Conservation (phyloP, 2,113 vertebrate genomes). For the Tamias sibiricus region DNA sequence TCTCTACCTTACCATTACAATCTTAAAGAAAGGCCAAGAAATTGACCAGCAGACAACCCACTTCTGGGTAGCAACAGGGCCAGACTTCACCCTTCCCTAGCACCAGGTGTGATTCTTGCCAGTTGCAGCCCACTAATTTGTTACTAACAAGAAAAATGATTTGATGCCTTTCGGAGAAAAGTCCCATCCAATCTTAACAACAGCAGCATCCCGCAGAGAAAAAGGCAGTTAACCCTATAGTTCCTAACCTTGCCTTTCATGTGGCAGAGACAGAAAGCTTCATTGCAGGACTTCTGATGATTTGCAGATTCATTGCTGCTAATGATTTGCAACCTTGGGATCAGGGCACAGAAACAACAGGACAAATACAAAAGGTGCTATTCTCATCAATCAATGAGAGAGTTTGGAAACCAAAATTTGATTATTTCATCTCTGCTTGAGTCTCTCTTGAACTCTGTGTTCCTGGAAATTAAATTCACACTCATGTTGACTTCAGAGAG, state of each 20-base stretch:
- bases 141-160: conserved; percentile 62
- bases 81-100: background rate
- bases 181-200: conserved; percentile 38
- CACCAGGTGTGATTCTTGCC: background rate
- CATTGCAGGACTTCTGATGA: conserved; percentile 42
- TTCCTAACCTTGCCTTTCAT: background rate
- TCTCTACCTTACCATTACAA: background rate
- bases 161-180: conserved; percentile 21
- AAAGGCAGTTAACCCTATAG: background rate
- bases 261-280: conserved; percentile 36
- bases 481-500: conserved; percentile 67
- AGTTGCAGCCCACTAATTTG: background rate
- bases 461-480: conserved; percentile 84
- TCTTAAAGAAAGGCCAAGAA: background rate
- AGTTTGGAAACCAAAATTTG: conserved; percentile 66
- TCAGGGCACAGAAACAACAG: conserved; percentile 52
- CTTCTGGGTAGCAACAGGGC: background rate
- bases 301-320: conserved; percentile 27
- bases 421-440: conserved; percentile 80
- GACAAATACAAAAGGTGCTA: conserved; percentile 72
- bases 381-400: conserved; percentile 69
- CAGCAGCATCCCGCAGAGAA: conserved; percentile 27
- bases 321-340: conserved; percentile 50
- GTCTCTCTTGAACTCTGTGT: conserved; percentile 73
- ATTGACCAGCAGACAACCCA: conserved; percentile 17